Evolutionary conservation across 2,888 invertebrate species (phyloP), one percentile per base, ranked within the genome.

Genomic region (Acleris holmiana): DNA sequence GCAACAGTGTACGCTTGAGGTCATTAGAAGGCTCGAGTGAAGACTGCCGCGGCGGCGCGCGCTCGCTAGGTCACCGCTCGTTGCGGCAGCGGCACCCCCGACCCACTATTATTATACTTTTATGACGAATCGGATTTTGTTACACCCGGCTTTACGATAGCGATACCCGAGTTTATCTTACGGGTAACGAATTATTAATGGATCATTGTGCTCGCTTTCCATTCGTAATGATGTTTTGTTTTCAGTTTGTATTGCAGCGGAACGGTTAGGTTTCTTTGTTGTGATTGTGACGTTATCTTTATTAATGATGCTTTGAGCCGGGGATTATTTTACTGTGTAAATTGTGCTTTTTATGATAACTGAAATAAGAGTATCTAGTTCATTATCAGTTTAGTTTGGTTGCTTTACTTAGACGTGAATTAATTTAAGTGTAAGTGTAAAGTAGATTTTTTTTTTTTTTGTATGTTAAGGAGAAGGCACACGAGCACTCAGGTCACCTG

Each of bases 101-200:
- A 86, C 88, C 91, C 87, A 89, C 91, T 91, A 91, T 90, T 91
- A 91, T 91, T 91, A 91, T 89, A 91, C 88, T 92, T 92, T 92
- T 92, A 92, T 92, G 91, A 92, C 89, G 89, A 89, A 90, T 91
- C 88, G 85, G 88, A 86, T 91, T 89, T 90, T 86, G 85, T 85
- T 85, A 83, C 82, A 80, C 79, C 77, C 78, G 78, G 78, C 82
- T 83, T 84, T 85, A 82, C 62, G 59, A 67, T 78, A 77, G 73
- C 78, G 80, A 80, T 75, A 76, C 79, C 76, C 79, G 76, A 72
- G 71, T 64, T 67, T 64, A 67, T 64, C 64, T 64, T 64, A 58
- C 48, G 44, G 58, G 58, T 59, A 64, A 64, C 64, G 64, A 64
- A 64, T 64, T 64, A 64, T 64, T 59, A 64, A 64, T 64, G 63